Conservation (phyloP, 2,797 vertebrate species). For the Rhinella marina region DNA sequence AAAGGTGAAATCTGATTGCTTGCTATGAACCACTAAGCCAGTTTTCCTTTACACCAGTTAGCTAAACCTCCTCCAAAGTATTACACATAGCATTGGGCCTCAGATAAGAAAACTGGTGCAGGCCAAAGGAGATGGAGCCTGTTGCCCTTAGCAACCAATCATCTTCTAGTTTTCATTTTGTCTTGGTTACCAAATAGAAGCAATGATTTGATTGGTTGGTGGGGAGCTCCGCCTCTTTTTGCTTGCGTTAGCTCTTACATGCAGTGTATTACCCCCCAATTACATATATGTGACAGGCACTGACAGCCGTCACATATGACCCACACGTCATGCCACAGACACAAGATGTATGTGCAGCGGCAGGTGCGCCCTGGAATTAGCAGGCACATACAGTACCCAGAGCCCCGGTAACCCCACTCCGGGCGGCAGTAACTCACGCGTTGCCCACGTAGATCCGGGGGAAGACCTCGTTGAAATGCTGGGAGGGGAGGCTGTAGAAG, state of each 20-base stretch:
- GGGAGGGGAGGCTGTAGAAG: conserved; percentile 91
- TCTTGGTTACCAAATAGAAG: not conserved
- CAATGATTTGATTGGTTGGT: not conserved
- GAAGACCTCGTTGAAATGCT: conserved; percentile 95
- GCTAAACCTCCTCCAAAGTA: not conserved
- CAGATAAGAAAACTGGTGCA: not conserved
- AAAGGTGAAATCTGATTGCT: too few species aligned
- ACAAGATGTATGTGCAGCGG: too few species aligned
- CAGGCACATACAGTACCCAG: not conserved
- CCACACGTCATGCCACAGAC: not conserved
- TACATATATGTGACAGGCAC: too few species aligned
- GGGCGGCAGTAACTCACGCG: conserved; percentile 83
- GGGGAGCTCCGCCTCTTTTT: not conserved
- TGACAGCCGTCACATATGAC: too few species aligned
- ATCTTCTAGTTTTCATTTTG: not conserved
- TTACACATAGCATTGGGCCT: not conserved
- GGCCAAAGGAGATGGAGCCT: not conserved
- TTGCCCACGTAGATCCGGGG: conserved; percentile 93
- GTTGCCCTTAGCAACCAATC: not conserved
- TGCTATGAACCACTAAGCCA: too few species aligned
- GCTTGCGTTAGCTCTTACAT: too few species aligned
- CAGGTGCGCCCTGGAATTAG: not conserved
- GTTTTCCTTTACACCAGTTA: too few species aligned
- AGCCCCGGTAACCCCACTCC: not conserved
- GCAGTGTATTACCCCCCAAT: too few species aligned